These are phyloP conservation scores for Vultur gryphus DNA, from an alignment of 2,797 vertebrate species.

Conservation along the genomic window DNA sequence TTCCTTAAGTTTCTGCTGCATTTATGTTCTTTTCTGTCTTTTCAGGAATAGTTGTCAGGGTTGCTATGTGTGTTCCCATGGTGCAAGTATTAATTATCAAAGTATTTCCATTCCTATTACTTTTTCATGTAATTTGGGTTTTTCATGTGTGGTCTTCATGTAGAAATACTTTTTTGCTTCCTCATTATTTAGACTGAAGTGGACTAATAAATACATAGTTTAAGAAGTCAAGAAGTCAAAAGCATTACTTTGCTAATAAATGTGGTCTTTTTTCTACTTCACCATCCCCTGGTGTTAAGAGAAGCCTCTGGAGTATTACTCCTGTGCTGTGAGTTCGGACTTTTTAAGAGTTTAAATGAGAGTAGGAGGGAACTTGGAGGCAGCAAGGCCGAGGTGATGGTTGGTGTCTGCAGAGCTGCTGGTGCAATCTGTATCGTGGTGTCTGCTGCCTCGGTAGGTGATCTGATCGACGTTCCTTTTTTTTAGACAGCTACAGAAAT, in stretches of 20 bases:
- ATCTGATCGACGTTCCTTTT: no score
- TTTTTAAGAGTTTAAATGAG: not conserved
- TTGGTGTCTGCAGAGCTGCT: not conserved
- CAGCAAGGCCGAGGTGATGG: not conserved
- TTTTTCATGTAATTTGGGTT: not conserved
- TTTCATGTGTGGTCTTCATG: not conserved
- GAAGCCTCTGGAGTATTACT: fast-evolving
- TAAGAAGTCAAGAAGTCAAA: not conserved
- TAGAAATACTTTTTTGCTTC: not conserved
- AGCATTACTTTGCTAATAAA: not conserved
- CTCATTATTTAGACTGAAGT: not conserved
- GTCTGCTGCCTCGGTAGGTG: not conserved
- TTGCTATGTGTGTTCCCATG: not conserved
- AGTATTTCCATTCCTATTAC: not conserved
- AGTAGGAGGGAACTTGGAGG: not conserved
- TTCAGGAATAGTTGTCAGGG: not conserved
- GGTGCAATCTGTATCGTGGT: fast-evolving
- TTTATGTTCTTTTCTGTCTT: not conserved
- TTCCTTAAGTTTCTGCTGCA: not conserved
- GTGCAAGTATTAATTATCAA: not conserved
- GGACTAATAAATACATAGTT: not conserved
- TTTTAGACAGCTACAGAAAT: not conserved
- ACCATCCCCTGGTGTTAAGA: not conserved
- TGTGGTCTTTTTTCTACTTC: not conserved
- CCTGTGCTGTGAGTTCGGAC: not conserved